Evolutionary conservation across 2,113 vertebrate species (phyloP), one percentile per base, ranked within the genome.

Genomic region (human): DNA sequence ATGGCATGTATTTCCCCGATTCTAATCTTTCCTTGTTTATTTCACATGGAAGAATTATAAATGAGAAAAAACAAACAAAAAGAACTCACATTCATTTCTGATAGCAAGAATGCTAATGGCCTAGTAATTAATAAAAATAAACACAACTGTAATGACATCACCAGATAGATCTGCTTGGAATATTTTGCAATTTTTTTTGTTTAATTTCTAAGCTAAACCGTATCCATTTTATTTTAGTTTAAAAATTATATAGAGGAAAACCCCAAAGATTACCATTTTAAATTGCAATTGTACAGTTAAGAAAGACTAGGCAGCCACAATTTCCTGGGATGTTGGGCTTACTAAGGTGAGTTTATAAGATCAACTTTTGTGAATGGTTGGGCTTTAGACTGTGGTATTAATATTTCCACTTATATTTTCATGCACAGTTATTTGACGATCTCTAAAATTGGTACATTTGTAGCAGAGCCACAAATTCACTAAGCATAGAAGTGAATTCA

Each of bases 371-470:
- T 57, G 23, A 52, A 18, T 25, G 9, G 4, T 85, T n/a, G 73
- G 38, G 1, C 30, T 87, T 43, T 48, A 93, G 35, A 92, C 14
- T 59, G 1, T 6, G 83, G 7, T 32, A 48, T 52, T 43, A 43
- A 40, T 82, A 90, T 78, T 76, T 79, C 72, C 61, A 94, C 25
- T 94, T 93, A 38, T 48, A 50, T 90, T 94, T 90, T 94, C 25
- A 93, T 43, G 12, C 20, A 40, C 48, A 22, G 35, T 75, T 95
- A 80, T 86, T 81, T 35, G 59, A 93, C 38, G 85, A 1, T 72
- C 20, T 89, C 86, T 93, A 55, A 94, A 89, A 61, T 59, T n/a
- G 90, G 68, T 20, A 0, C 45, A 25, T 83, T 94, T 82, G 25
- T 20, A 79, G 40, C 48, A 10, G 10, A 94, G 72, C 43, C 17